Percentiles rank a stretch among this genome's conserved stretches.
These are phyloP conservation scores for Caenorhabditis wallacei DNA, from an alignment of 2,888 invertebrate genomes.

Conservation along the genomic window DNA sequence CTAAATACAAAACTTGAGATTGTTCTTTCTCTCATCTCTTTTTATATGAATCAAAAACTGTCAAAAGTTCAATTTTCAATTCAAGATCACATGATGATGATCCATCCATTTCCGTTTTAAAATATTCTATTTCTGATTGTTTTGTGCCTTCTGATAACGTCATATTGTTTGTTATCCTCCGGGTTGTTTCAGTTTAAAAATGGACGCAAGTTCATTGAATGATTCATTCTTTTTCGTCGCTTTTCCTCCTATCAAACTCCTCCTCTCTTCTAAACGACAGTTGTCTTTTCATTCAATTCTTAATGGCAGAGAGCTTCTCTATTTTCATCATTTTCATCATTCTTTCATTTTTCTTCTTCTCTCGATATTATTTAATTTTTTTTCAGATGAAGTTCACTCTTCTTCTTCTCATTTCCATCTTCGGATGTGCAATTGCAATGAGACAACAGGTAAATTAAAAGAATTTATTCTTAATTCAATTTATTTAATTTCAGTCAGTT, in stretches of 20 bases:
- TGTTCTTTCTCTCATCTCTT: no score
- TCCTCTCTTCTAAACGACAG: conserved; percentile 18
- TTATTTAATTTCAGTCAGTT: conserved; percentile 62
- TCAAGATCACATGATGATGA: conserved; percentile 1
- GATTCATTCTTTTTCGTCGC: conserved; percentile 15
- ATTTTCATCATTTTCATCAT: neutral
- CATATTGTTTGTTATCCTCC: conserved; percentile 18
- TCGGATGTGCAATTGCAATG: conserved; percentile 71
- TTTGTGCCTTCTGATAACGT: conserved; percentile 18
- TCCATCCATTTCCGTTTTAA: conserved; percentile 11
- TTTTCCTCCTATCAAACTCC: conserved; percentile 28
- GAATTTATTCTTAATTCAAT: neutral
- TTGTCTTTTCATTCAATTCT: conserved; percentile 15
- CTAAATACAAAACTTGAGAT: no score
- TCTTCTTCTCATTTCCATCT: conserved; percentile 68
- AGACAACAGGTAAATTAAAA: conserved; percentile 69
- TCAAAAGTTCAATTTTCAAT: neutral
- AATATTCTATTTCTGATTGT: conserved; percentile 34
- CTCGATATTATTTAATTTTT: conserved; percentile 8
- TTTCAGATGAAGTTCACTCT: conserved; percentile 52
- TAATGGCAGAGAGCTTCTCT: neutral
- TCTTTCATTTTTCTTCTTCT: neutral
- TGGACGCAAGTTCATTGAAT: conserved; percentile 13
- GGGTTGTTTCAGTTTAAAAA: conserved; percentile 14
- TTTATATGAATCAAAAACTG: neutral